Evolutionary conservation across 2,113 vertebrate species (phyloP).

Genomic region (Empidonax alnorum): DNA sequence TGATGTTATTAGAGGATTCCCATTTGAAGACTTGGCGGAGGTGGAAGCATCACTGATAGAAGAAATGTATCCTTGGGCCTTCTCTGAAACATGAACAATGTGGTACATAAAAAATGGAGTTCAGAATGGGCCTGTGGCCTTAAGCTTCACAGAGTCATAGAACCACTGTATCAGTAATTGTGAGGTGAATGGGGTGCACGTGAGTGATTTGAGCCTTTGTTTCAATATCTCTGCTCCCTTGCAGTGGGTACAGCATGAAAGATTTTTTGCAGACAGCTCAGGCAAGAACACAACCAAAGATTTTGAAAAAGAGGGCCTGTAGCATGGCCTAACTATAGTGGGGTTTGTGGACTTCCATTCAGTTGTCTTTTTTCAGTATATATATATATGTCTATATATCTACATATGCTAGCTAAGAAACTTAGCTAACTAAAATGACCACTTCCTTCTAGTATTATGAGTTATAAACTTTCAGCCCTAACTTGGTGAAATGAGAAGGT

Average conservation of each 20-base stretch:
- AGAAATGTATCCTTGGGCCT: not conserved
- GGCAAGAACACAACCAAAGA: not conserved
- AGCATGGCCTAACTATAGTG: not conserved
- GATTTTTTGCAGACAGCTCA: not conserved
- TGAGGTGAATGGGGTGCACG: not conserved
- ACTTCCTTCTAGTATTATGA: not conserved
- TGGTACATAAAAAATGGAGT: not conserved
- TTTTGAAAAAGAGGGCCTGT: not conserved
- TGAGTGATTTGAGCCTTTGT: not conserved
- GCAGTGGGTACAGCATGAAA: not conserved
- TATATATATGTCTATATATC: not conserved
- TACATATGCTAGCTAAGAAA: not conserved
- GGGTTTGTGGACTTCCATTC: not conserved
- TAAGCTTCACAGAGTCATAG: not conserved
- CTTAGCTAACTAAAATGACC: not conserved
- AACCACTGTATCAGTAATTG: not conserved
- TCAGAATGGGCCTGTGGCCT: not conserved
- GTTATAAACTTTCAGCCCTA: conserved; percentile 9
- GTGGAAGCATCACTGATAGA: not conserved
- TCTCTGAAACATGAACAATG: not conserved
- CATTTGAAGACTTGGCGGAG: not conserved
- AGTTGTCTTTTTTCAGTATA: not conserved
- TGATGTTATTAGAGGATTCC: not conserved
- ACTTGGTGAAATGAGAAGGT: not conserved
- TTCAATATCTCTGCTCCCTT: not conserved